Evolutionary conservation across 2,113 vertebrate genomes (phyloP), one percentile per base, ranked within the genome.

Genomic region (Marcusenius ussheri): DNA sequence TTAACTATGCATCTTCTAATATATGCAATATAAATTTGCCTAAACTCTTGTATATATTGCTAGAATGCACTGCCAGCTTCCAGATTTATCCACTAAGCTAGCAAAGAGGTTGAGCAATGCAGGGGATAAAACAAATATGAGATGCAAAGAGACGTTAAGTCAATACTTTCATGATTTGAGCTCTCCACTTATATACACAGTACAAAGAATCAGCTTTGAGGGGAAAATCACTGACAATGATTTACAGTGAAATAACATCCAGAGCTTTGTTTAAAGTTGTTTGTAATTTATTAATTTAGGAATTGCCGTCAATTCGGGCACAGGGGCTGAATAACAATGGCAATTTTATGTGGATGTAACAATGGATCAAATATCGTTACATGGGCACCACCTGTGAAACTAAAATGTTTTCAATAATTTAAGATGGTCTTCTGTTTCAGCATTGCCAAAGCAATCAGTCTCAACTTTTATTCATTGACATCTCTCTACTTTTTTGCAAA

Each of bases 51-150:
- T 31, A 15, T 87, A 31, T 19, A 53, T 47, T 35, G 49, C 27
- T 19, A 56, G 49, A 87, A 47, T 56, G 5, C 49, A 87, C 24
- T 87, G 47, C 31, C 85, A 53, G 9, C 47, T 87, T 53, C 50
- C 15, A 8, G 49, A 87, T 87, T 35, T 87, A 87, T 51, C 49
- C 27, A 35, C n/a, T 50, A 49, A 51, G 49, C 27, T 56, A 56
- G 15, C 50, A 86, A 15, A 15, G 47, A 47, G n/a, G 1, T 17
- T 87, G 85, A 39, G 27, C 27, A 39, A 21, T 35, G 19, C 50
- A 87, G 13, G 85, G 85, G 15, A 35, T 56, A 87, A 35, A 70
- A 46, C n/a, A 87, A 35, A 87, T 42, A 83, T 86, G 84, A 87
- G 27, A 53, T 53, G 50, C 85, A 87, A 87, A 49, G 49, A 51